Evolutionary conservation across 2,113 vertebrate species (phyloP).

Genomic region (Coptodon bakossiorum): DNA sequence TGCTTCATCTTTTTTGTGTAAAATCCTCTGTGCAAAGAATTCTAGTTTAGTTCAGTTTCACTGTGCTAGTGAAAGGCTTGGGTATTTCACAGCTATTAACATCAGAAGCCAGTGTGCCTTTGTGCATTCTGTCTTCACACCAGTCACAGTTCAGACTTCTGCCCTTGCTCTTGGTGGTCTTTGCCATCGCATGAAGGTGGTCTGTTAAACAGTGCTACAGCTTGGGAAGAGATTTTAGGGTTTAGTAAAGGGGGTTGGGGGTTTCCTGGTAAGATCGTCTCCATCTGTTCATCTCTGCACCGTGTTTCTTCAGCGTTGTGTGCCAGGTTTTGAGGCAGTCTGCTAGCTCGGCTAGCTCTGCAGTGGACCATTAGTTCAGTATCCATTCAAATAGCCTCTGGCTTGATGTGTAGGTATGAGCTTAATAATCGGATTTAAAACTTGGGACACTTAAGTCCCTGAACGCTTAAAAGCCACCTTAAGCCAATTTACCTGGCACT

Average conservation of each 20-base stretch:
- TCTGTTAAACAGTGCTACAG: conserved; percentile 30
- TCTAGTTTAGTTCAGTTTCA: background rate
- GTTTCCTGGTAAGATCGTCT: conserved; percentile 32
- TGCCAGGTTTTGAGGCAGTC: conserved; percentile 25
- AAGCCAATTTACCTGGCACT: conserved; percentile 74
- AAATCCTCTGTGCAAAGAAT: background rate
- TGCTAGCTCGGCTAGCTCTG: conserved; percentile 2
- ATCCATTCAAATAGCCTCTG: conserved; percentile 45
- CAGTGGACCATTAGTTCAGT: conserved; percentile 13
- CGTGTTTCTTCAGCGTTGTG: background rate
- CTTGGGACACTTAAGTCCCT: conserved; percentile 59
- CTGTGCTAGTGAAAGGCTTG: background rate
- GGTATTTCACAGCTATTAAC: conserved; percentile 26
- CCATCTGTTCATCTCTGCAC: conserved; percentile 51
- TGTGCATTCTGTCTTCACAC: conserved; percentile 19
- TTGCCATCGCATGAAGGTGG: conserved; percentile 41
- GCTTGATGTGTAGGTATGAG: conserved; percentile 64
- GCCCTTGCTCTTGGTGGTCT: conserved; percentile 39
- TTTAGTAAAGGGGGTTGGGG: conserved; percentile 3
- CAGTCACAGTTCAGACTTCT: conserved; percentile 13
- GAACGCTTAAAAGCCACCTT: conserved; percentile 70
- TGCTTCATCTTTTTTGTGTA: background rate
- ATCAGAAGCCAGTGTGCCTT: conserved; percentile 6
- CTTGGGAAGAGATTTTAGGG: conserved; percentile 22
- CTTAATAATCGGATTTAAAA: conserved; percentile 71